These are phyloP conservation scores for Molossus alvarezi DNA, from an alignment of 2,797 vertebrate species.

Conservation along the genomic window DNA sequence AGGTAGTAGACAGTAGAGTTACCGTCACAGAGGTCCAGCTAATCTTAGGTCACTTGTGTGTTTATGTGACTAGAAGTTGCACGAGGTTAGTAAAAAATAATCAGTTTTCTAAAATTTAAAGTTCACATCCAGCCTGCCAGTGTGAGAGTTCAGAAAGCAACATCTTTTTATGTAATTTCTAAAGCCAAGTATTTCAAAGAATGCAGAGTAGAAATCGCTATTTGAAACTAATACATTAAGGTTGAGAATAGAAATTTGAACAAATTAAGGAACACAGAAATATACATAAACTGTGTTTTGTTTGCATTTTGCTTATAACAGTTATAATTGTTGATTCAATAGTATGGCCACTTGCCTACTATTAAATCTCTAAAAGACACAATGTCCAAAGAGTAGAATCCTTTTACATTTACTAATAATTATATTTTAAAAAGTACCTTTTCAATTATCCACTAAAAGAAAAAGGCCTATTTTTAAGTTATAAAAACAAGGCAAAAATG, in stretches of 20 bases:
- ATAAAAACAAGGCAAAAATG: constrained; percentile 29
- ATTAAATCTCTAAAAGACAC: background rate
- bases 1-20: constrained; percentile 28
- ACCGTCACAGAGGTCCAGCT: constrained; percentile 18
- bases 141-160: constrained; percentile 42
- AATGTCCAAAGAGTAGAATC: background rate
- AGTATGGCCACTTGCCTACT: background rate
- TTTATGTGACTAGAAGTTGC: constrained; percentile 3
- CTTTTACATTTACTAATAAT: constrained; percentile 38
- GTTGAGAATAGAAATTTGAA: constrained; percentile 1
- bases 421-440: background rate
- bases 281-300: constrained; percentile 1
- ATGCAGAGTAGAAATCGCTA: constrained; percentile 4
- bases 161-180: background rate
- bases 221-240: constrained; percentile 17
- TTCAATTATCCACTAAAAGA: constrained; percentile 34
- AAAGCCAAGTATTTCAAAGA: constrained; percentile 62
- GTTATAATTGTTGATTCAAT: background rate
- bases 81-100: constrained; percentile 13
- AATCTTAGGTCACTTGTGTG: constrained; percentile 7
- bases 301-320: constrained; percentile 36
- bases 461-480: constrained; percentile 44
- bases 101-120: constrained; percentile 60
- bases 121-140: constrained; percentile 17
- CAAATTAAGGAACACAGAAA: constrained; percentile 40